These are phyloP conservation scores for Propithecus coquereli DNA, from an alignment of 2,113 vertebrate genomes.

Conservation along the genomic window DNA sequence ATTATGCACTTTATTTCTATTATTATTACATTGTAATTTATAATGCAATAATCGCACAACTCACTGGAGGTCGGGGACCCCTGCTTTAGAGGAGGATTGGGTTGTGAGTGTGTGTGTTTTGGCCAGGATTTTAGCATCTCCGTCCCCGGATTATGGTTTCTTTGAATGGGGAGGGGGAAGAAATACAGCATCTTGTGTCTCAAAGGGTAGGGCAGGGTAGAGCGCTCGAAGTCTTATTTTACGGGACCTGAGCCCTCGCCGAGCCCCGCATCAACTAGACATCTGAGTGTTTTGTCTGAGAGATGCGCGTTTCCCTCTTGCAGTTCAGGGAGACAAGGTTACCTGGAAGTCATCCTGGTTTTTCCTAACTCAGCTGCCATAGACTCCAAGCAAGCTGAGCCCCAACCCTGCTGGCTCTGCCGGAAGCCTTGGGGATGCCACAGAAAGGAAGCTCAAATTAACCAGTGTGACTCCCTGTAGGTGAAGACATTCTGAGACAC, in stretches of 20 bases:
- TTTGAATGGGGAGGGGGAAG: neutral
- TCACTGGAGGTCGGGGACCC: too few relatives aligned
- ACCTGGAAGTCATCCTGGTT: constrained; percentile 2
- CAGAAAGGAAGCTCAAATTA: neutral
- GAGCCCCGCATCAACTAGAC: rapidly evolving
- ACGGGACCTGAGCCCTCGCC: neutral
- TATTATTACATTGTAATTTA: too few relatives aligned
- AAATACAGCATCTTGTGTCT: neutral
- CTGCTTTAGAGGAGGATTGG: neutral
- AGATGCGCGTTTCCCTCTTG: neutral
- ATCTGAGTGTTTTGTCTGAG: neutral
- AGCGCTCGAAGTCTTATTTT: rapidly evolving
- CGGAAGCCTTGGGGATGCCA: neutral
- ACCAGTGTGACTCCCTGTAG: neutral
- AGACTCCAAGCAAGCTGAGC: neutral
- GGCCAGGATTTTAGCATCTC: neutral
- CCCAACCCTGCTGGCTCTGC: neutral
- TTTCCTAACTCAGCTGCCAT: neutral
- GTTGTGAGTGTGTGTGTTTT: neutral
- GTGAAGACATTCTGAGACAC: neutral
- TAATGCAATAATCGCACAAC: too few relatives aligned
- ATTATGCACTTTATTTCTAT: too few relatives aligned
- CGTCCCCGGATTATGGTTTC: neutral
- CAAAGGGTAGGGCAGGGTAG: neutral
- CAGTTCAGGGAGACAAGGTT: neutral